Evolutionary conservation across 1,140 invertebrate species (phyloP), one percentile per base, ranked within the genome.

Genomic region (Tribolium madens): DNA sequence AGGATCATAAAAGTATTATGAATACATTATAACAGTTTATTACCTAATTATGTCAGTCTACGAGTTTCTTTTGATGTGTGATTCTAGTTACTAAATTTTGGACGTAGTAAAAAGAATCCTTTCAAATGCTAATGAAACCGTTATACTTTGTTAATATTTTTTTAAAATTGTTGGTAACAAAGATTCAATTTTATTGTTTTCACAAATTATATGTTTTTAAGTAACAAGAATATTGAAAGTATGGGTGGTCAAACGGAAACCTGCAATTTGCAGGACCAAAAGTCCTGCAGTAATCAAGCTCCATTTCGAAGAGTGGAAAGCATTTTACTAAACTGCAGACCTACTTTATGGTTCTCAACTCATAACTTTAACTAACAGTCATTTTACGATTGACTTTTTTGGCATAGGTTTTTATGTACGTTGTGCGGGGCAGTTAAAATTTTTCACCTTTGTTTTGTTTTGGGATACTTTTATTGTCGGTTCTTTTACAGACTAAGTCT

Each of bases 401-500:
- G 80, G 78, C 73, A 77, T 33, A 73, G 76, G 50, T 82, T 82
- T 83, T 83, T 83, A 81, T 80, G 81, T 33, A 64, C 57, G 57
- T 33, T 64, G 57, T 64, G 57, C 57, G 57, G 57, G 12, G 80
- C 81, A 77, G 81, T 84, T 84, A 84, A 84, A 84, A 82, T 83
- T 84, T 82, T 82, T 82, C 81, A 82, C 80, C 82, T 83, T 84
- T 82, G 78, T 83, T 83, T 83, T 81, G 80, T 82, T 83, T 80
- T 77, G 73, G 80, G 78, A 78, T 79, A 76, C 70, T 84, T 82
- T 84, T 84, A 84, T 82, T 81, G 82, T 82, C 81, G 79, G 82
- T 82, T 79, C 81, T 79, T 84, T 84, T 83, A 78, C 80, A 48
- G 79, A 81, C 80, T 78, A 76, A 80, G 78, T 78, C 79, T 78